These are phyloP conservation scores for Heloderma charlesbogerti DNA, from an alignment of 2,113 vertebrate species.

Conservation along the genomic window DNA sequence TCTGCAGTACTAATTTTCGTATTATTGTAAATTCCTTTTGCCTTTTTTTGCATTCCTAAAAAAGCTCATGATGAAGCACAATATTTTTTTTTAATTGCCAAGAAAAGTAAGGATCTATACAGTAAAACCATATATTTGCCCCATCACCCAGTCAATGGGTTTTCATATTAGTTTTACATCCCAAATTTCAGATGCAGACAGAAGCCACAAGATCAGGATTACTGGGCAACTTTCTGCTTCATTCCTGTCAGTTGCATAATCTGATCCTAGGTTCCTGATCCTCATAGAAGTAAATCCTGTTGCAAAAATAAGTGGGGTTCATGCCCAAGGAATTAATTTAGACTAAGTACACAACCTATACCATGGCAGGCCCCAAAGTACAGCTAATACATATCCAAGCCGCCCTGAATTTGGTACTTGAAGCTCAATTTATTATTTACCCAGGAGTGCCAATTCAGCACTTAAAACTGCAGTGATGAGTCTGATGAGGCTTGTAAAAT, in stretches of 20 bases:
- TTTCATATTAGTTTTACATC: not conserved
- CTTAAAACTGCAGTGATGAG: not conserved
- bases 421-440: not conserved
- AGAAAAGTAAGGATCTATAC: not conserved
- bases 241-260: not conserved
- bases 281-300: not conserved
- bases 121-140: not conserved
- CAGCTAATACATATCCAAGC: not conserved
- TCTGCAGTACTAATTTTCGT: not conserved
- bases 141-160: not conserved
- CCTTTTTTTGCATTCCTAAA: not conserved
- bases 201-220: not conserved
- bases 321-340: not conserved
- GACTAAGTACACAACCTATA: not conserved
- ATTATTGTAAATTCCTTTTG: not conserved
- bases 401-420: not conserved
- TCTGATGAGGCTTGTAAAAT: not conserved
- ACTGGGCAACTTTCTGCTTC: not conserved
- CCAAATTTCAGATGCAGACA: not conserved
- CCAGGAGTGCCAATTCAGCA: fast-evolving
- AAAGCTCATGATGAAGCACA: not conserved
- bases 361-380: not conserved
- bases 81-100: not conserved
- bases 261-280: not conserved
- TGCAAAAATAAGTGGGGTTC: not conserved